These are phyloP conservation scores for Agapostemon virescens DNA, from an alignment of 2,888 invertebrate species.

Conservation along the genomic window DNA sequence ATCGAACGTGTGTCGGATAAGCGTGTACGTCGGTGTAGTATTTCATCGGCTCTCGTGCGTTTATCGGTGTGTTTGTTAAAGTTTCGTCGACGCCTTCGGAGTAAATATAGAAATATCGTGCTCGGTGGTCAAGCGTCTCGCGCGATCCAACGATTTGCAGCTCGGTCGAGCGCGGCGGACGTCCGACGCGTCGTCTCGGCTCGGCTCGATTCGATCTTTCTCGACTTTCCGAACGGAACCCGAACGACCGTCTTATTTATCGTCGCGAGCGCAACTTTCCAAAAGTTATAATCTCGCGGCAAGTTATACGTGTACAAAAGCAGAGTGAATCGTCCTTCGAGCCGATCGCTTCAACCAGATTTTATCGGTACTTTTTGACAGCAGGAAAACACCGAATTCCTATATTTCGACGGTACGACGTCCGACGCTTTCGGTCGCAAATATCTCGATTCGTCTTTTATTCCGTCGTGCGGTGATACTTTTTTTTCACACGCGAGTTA, in stretches of 20 bases:
- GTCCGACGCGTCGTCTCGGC: not conserved
- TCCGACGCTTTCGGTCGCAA: too few relatives aligned
- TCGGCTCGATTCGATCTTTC: not conserved
- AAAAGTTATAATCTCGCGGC: too few relatives aligned
- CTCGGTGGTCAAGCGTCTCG: slow-evolving; percentile 10
- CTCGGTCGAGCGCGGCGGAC: slow-evolving; percentile 7
- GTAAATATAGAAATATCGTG: slow-evolving; percentile 36
- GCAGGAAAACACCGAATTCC: too few relatives aligned
- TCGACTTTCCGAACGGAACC: too few relatives aligned
- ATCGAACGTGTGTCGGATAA: not conserved
- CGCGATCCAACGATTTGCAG: slow-evolving; percentile 53
- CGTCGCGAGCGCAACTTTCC: not conserved
- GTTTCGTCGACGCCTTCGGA: not conserved
- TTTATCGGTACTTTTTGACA: too few relatives aligned
- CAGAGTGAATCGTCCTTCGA: too few relatives aligned
- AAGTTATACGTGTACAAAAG: too few relatives aligned
- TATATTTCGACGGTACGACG: too few relatives aligned
- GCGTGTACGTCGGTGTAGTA: not conserved
- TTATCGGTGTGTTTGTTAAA: slow-evolving; percentile 35
- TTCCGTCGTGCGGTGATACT: too few relatives aligned
- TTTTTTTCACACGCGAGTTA: too few relatives aligned
- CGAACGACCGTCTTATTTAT: not conserved
- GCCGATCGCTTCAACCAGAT: too few relatives aligned
- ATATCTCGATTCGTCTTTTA: too few relatives aligned
- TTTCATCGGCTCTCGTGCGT: slow-evolving; percentile 9